Base-by-base conservation (phyloP, 2,797 vertebrate species). In the Bradypodion pumilum region DNA sequence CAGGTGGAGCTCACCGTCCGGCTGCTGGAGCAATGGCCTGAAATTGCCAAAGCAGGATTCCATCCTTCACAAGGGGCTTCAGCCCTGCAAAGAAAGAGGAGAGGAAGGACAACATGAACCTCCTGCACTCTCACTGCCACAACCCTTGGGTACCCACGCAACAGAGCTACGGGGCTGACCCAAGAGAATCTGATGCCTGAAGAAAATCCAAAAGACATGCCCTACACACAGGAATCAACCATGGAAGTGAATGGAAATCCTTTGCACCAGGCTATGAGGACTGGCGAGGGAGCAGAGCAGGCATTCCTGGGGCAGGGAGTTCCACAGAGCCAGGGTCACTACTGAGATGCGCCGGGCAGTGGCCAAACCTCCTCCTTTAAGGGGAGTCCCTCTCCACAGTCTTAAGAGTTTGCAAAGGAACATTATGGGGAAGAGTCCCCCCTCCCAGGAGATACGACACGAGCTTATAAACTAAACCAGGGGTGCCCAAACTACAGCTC, bases 31-130 rank as follows among this genome's bases (percentile, higher is more conserved):
- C 72, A 96, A 83, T 0, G 96, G 96, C 25, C 95, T 95, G 90
- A 97, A 95, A 87, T 95, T 96, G 90, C 95, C 90, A 72, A 97
- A 96, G 94, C 96, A 98, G 0, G 98, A 95, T 94, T 99, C 98
- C 99, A 99, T 99, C 89, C 85, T 76, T 85, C 85, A 42, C 73
- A 81, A 19, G 85, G n/a, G 5, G 62, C 83, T 49, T 90, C 69
- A 5, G 74, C 27, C 46, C 93, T 94, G 66, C 85, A 2, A 80
- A 84, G 13, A 46, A 88, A 0, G 0, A 23, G 32, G 79, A 0
- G 0, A 23, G 32, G 79, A 52, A 52, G n/a, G 69, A 46, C 69
- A 49, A 73, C 21, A 60, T 19, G 21, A 76, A 10, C 1, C 0
- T 52, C 40, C 74, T 25, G 7, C 15, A 59, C 42, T 63, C 35